Percentiles rank a stretch among this genome's conserved stretches.
Conservation (phyloP, 2,113 vertebrate genomes). For the Nesospiza acunhae region DNA sequence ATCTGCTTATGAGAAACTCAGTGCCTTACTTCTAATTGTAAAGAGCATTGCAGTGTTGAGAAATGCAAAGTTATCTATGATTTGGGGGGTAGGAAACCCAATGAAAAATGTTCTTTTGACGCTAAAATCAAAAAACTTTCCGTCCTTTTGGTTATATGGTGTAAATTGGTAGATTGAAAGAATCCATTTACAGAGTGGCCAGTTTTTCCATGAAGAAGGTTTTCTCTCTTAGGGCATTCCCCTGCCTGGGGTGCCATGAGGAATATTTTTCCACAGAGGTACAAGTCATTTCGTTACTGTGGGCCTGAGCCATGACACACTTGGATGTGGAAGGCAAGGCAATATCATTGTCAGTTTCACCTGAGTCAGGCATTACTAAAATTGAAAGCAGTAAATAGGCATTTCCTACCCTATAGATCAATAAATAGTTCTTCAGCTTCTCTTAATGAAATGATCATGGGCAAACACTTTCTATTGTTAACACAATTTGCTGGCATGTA, state of each 20-base stretch:
- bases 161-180: not conserved
- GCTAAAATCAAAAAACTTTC: not conserved
- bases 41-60: not conserved
- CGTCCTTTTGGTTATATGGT: not conserved
- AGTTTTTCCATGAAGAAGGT: not conserved
- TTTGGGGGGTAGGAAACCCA: accelerated
- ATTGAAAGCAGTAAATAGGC: not conserved
- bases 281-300: too few species aligned
- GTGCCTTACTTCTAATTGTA: not conserved
- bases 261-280: accelerated
- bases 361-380: not conserved
- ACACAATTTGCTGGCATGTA: not conserved
- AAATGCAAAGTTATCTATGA: not conserved
- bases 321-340: not conserved
- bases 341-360: not conserved
- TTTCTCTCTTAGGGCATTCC: not conserved
- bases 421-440: not conserved
- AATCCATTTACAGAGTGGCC: not conserved
- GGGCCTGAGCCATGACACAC: accelerated
- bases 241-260: accelerated
- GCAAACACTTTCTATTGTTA: not conserved
- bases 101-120: not conserved
- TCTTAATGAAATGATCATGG: not conserved
- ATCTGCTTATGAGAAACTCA: not conserved
- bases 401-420: not conserved